Base-by-base conservation (phyloP, 2,888 invertebrate genomes). In the Brenthis hecate region DNA sequence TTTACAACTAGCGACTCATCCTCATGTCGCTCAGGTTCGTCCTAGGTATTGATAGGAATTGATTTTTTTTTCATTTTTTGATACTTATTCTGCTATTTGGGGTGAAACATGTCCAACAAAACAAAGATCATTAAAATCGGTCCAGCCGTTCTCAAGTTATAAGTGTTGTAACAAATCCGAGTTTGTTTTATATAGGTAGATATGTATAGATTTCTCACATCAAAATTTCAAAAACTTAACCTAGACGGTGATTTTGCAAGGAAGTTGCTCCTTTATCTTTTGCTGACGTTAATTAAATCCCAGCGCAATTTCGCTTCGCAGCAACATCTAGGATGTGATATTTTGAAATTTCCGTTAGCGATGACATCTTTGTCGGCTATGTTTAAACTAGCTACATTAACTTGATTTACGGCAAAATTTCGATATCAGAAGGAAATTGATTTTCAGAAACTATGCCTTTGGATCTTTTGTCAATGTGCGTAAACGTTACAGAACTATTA, bases 341-440 rank as follows among this genome's bases (percentile, higher is more conserved):
- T 73, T 72, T 76, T 72, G 73, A 73, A 72, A 72, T 72, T 72
- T 74, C 73, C 66, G 65, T 50, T 56, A 63, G 62, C 67, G 65
- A 66, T 61, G 60, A 68, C 66, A 63, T 62, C 69, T 65, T 72
- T 51, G 72, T 57, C 6, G 65, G 65, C 64, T 32, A 8, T 16
- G 69, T 60, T 64, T 53, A 47, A 63, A 70, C 70, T 70, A 69
- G 63, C 62, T 61, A 68, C 74, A 77, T 76, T 78, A 74, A 73
- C 73, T 68, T 70, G 75, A 77, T 78, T 77, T 77, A 75, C 78
- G 74, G 71, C 68, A 64, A 68, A 67, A 57, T 67, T 71, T 43
- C 72, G 72, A 75, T 79, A 79, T 78, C 78, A 78, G 76, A 74
- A 81, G 83, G 85, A 86, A 86, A 86, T 85, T 82, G 77, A 78